phyloP scores from a whole-genome alignment of 2,888 invertebrate genomes.

The Melipona beecheii region DNA sequence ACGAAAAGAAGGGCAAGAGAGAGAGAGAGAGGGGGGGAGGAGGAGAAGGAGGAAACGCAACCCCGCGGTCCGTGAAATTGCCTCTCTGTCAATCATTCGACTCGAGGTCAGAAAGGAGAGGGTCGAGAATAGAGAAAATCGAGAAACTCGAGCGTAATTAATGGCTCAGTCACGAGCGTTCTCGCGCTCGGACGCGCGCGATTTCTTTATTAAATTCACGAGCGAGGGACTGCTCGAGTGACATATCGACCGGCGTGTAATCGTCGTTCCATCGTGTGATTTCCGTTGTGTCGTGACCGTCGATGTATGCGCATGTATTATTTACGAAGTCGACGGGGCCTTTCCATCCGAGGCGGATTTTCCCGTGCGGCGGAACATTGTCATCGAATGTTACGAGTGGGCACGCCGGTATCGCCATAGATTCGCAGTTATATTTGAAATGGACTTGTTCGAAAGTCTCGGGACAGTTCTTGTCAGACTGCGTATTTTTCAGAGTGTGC shows the following conservation, averaged over 20 bases:
- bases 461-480: too few species aligned
- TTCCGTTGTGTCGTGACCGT: background rate
- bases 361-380: background rate
- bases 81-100: constrained; percentile 68
- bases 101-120: constrained; percentile 23
- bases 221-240: background rate
- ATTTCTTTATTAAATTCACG: constrained; percentile 46
- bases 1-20: constrained; percentile 16
- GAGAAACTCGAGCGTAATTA: constrained; percentile 40
- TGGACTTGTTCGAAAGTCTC: background rate
- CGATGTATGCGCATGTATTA: constrained; percentile 52
- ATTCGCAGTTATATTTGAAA: background rate
- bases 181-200: constrained; percentile 11
- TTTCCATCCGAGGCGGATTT: constrained; percentile 6
- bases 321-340: constrained; percentile 43
- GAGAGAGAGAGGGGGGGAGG: background rate
- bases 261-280: background rate
- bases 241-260: constrained; percentile 1
- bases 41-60: constrained; percentile 36
- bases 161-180: constrained; percentile 10
- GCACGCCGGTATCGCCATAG: background rate
- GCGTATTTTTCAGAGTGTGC: too few species aligned
- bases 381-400: constrained; percentile 4
- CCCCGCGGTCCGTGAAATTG: constrained; percentile 62
- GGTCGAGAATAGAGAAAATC: constrained; percentile 30